Percentiles rank a stretch among this genome's conserved stretches.
Conservation (phyloP, 2,888 invertebrate genomes). For the Tinea semifulvella region DNA sequence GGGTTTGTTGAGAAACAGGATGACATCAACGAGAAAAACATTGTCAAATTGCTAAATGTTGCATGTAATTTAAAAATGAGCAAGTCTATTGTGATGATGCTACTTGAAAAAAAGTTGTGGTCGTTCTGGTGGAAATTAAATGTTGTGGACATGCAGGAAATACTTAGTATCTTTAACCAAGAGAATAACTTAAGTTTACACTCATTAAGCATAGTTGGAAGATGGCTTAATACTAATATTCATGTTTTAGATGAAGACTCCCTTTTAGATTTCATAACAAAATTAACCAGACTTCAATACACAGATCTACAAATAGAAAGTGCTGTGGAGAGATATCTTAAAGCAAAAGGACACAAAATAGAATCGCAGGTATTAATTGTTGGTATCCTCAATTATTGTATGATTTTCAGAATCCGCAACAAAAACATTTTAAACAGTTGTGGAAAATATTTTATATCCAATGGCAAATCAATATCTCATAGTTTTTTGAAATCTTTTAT, state of each 20-base stretch:
- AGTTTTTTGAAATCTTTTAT: constrained; percentile 66
- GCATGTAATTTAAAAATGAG: constrained; percentile 68
- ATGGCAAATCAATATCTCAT: constrained; percentile 53
- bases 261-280: constrained; percentile 59
- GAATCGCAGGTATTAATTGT: constrained; percentile 65
- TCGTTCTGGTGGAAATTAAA: constrained; percentile 66
- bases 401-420: constrained; percentile 66
- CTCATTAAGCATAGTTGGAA: constrained; percentile 43
- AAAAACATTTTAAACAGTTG: constrained; percentile 64
- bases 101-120: constrained; percentile 67
- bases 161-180: constrained; percentile 46
- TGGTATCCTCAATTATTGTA: constrained; percentile 69
- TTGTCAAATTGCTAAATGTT: constrained; percentile 64
- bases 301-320: constrained; percentile 64
- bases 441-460: constrained; percentile 62
- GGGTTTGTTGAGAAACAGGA: constrained; percentile 67
- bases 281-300: constrained; percentile 62
- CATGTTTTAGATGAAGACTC: constrained; percentile 68
- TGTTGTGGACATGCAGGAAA: constrained; percentile 50
- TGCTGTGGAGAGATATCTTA: constrained; percentile 70
- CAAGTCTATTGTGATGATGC: constrained; percentile 61
- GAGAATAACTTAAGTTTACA: constrained; percentile 49
- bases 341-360: constrained; percentile 53
- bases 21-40: constrained; percentile 65
- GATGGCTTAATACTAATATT: constrained; percentile 70